phyloP scores from a whole-genome alignment of 1,140 invertebrate species.

The Diplogasteroides magnus region DNA sequence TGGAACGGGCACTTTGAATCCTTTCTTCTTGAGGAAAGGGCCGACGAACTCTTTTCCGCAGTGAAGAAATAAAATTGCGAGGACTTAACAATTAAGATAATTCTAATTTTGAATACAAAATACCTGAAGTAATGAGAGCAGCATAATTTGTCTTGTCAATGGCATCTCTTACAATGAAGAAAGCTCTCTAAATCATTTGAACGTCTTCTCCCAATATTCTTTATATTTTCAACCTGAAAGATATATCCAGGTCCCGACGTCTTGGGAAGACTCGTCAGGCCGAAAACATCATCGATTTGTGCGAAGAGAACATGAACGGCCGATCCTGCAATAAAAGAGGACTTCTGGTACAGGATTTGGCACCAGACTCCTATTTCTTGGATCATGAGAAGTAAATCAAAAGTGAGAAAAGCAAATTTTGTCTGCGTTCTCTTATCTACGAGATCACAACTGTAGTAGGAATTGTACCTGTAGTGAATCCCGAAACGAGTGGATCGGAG shows the following conservation, averaged over 20 bases:
- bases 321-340: not conserved
- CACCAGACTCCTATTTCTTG: slow-evolving; percentile 13
- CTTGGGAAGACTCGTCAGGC: slow-evolving; percentile 1
- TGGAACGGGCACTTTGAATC: slow-evolving; percentile 20
- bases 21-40: slow-evolving; percentile 25
- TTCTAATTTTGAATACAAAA: too few relatives aligned
- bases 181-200: too few relatives aligned
- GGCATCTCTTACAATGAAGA: not conserved
- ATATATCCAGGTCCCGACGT: slow-evolving; percentile 7
- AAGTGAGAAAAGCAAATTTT: too few relatives aligned
- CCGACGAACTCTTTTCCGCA: slow-evolving; percentile 20
- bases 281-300: slow-evolving; percentile 13
- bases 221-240: not conserved
- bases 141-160: slow-evolving; percentile 10
- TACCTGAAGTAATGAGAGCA: slow-evolving; percentile 7
- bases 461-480: slow-evolving; percentile 54
- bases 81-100: too few relatives aligned
- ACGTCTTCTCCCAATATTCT: not conserved
- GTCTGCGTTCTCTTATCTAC: not conserved
- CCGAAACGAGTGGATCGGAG: slow-evolving; percentile 56
- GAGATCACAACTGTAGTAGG: not conserved
- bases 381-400: slow-evolving; percentile 39
- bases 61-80: slow-evolving; percentile 18
- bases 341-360: not conserved
- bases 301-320: slow-evolving; percentile 14